Evolutionary conservation across 1,140 invertebrate genomes (phyloP).

Genomic region (Lithobius niger): DNA sequence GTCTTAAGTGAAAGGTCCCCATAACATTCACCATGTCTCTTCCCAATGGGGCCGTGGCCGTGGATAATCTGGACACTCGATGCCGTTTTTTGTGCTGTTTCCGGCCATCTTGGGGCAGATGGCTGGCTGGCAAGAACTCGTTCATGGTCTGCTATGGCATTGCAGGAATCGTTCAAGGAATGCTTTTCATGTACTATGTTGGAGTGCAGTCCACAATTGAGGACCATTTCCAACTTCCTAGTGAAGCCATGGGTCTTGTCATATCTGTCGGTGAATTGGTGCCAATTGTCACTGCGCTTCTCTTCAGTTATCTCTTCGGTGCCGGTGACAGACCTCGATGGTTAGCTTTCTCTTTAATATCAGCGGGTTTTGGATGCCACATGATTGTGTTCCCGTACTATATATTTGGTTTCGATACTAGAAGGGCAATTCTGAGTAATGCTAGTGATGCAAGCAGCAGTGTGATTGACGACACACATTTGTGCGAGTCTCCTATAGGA

Average conservation of each 20-base stretch:
- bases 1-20: too few species aligned
- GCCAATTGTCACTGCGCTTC: constrained; percentile 14
- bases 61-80: neutral
- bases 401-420: too few species aligned
- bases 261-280: constrained; percentile 17
- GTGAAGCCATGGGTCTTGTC: constrained; percentile 14
- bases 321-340: constrained; percentile 18
- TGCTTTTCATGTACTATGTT: constrained; percentile 16
- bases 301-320: constrained; percentile 16
- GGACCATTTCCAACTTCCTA: constrained; percentile 18
- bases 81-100: neutral
- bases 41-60: too few species aligned
- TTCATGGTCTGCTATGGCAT: neutral
- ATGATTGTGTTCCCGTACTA: neutral
- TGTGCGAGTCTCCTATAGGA: too few species aligned
- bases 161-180: constrained; percentile 10
- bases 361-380: neutral
- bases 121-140: neutral
- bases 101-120: neutral
- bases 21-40: too few species aligned
- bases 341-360: constrained; percentile 13
- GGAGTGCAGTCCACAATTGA: constrained; percentile 18
- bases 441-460: too few species aligned
- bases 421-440: too few species aligned
- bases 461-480: too few species aligned